Evolutionary conservation across 2,113 vertebrate genomes (phyloP).

Genomic region (Brachypodius melanocephalos): DNA sequence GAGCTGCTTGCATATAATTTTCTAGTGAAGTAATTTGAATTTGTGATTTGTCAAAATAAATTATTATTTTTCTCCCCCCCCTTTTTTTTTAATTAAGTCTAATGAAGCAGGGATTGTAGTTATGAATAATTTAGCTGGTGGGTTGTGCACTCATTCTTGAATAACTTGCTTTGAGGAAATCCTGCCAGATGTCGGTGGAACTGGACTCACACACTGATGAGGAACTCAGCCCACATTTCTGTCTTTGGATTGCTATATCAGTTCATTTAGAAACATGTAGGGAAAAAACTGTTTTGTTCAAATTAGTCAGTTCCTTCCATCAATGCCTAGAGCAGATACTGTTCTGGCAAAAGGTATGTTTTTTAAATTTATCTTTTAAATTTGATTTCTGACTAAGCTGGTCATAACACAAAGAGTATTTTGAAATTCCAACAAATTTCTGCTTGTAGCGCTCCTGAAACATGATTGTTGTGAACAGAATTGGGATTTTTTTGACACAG

Average conservation of each 20-base stretch:
- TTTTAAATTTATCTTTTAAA: neutral
- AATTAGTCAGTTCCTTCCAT: neutral
- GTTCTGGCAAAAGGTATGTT: neutral
- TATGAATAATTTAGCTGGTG: neutral
- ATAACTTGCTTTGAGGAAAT: neutral
- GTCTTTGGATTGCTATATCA: neutral
- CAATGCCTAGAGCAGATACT: neutral
- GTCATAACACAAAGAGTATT: neutral
- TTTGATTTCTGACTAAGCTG: neutral
- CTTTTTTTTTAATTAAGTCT: neutral
- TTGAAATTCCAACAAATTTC: neutral
- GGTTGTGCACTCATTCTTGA: neutral
- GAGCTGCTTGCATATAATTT: slow-evolving; percentile 6
- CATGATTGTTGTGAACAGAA: neutral
- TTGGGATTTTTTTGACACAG: neutral
- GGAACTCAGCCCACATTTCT: neutral
- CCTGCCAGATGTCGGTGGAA: neutral
- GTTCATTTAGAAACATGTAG: neutral
- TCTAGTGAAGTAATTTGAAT: slow-evolving; percentile 10
- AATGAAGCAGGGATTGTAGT: slow-evolving; percentile 7
- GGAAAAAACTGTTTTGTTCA: neutral
- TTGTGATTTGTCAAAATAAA: slow-evolving; percentile 33
- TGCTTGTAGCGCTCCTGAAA: neutral
- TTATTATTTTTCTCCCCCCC: neutral
- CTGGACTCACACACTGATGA: neutral